These are phyloP conservation scores for Iphiclides podalirius DNA, from an alignment of 2,888 invertebrate species.

Conservation along the genomic window DNA sequence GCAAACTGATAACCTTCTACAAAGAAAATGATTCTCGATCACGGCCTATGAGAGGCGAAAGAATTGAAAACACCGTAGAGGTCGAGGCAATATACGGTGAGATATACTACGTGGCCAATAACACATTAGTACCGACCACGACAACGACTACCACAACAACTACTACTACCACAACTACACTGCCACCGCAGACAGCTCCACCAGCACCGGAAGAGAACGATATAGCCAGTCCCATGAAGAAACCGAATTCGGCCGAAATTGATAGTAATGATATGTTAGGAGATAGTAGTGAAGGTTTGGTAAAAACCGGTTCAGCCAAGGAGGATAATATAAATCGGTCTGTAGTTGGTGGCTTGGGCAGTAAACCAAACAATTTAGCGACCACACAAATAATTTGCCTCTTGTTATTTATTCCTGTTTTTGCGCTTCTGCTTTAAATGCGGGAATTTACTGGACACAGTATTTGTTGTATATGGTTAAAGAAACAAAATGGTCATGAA, in stretches of 20 bases:
- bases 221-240: slow-evolving; percentile 54
- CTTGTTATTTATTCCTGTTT: slow-evolving; percentile 50
- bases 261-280: slow-evolving; percentile 54
- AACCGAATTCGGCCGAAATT: slow-evolving; percentile 45
- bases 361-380: slow-evolving; percentile 47
- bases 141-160: slow-evolving; percentile 81
- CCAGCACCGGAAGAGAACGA: slow-evolving; percentile 73
- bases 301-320: slow-evolving; percentile 48
- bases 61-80: slow-evolving; percentile 84
- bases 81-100: slow-evolving; percentile 87
- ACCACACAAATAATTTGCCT: slow-evolving; percentile 41
- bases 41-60: slow-evolving; percentile 82
- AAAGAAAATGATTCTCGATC: slow-evolving; percentile 80
- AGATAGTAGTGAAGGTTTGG: slow-evolving; percentile 53
- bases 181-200: slow-evolving; percentile 73
- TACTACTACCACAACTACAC: slow-evolving; percentile 81
- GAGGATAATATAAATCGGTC: slow-evolving; percentile 61
- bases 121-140: slow-evolving; percentile 88
- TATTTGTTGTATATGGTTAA: slow-evolving; percentile 60
- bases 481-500: slow-evolving; percentile 47
- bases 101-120: slow-evolving; percentile 87
- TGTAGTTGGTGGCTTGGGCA: slow-evolving; percentile 61
- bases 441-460: slow-evolving; percentile 27
- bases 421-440: slow-evolving; percentile 58
- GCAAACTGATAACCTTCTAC: slow-evolving; percentile 85